Conservation (phyloP, 2,113 vertebrate genomes). For the Clarias magur region DNA sequence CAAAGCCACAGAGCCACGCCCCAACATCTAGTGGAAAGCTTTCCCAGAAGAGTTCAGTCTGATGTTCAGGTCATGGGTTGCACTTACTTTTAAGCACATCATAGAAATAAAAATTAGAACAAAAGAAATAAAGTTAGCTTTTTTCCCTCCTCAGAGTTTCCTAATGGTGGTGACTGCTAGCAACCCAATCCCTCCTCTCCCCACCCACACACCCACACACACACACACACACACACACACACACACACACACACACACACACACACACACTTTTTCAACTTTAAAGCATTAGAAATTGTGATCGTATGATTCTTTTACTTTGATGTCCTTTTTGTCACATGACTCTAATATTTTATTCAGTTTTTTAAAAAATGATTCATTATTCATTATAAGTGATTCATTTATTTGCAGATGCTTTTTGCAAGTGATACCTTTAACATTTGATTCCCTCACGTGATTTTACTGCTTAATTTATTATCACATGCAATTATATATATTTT, state of each 20-base stretch:
- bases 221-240: conserved; percentile 6
- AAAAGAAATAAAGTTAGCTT: not conserved
- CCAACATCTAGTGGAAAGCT: not conserved
- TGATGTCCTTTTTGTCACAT: not conserved
- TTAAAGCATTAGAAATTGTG: not conserved
- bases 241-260: conserved; percentile 16
- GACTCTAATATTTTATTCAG: not conserved
- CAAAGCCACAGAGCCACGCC: not conserved
- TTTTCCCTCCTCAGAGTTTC: not conserved
- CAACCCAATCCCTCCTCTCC: not conserved
- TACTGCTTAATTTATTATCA: not conserved
- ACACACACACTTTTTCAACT: not conserved
- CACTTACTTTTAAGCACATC: not conserved
- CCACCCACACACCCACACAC: not conserved
- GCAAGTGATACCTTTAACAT: not conserved
- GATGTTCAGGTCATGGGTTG: not conserved
- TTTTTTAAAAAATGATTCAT: not conserved
- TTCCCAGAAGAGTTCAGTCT: not conserved
- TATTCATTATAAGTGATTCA: not conserved
- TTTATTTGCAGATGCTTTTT: not conserved
- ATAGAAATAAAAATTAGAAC: not conserved
- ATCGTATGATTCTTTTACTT: not conserved
- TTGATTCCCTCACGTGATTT: not conserved
- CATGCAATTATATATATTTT: not conserved
- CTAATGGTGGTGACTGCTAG: not conserved